A percentile compares a stretch with the other conserved stretches of the same genome.
phyloP scores from a whole-genome alignment of 2,797 vertebrate species.

The Leptoclinus maculatus region DNA sequence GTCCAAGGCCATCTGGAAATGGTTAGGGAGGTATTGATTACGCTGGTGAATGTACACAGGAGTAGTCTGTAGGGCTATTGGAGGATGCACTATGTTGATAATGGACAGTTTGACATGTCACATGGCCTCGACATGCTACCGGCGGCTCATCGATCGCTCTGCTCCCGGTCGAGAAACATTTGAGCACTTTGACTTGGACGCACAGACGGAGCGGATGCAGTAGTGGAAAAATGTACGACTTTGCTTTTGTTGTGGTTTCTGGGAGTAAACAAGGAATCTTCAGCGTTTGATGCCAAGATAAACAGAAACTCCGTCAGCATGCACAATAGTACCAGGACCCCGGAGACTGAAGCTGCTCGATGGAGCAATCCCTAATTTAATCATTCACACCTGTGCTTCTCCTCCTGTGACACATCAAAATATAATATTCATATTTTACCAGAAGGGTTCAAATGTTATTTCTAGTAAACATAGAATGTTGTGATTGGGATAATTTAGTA shows the following conservation, averaged over 20 bases:
- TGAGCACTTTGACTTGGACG: slow-evolving; percentile 28
- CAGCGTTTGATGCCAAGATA: not conserved
- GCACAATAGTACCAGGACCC: too few relatives aligned
- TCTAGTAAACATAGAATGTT: too few relatives aligned
- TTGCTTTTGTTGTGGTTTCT: slow-evolving; percentile 21
- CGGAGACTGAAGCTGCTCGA: not conserved
- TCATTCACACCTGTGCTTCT: not conserved
- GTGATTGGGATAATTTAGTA: not conserved
- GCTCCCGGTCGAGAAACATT: slow-evolving; percentile 15
- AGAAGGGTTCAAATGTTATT: too few relatives aligned
- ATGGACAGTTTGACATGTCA: slow-evolving; percentile 64
- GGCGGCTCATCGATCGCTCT: slow-evolving; percentile 44
- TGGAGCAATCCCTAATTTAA: not conserved
- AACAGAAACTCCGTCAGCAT: not conserved
- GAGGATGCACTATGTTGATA: slow-evolving; percentile 64
- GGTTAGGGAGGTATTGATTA: slow-evolving; percentile 68
- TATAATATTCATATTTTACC: too few relatives aligned
- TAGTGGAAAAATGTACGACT: not conserved
- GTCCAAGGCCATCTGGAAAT: slow-evolving; percentile 66
- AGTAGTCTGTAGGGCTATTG: slow-evolving; percentile 73
- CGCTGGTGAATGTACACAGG: slow-evolving; percentile 56
- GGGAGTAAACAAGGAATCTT: slow-evolving; percentile 8
- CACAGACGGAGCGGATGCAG: not conserved
- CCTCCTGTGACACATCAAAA: too few relatives aligned
- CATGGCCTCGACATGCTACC: slow-evolving; percentile 42